Conservation (phyloP, 2,888 invertebrate species). For the Euproctis similis region DNA sequence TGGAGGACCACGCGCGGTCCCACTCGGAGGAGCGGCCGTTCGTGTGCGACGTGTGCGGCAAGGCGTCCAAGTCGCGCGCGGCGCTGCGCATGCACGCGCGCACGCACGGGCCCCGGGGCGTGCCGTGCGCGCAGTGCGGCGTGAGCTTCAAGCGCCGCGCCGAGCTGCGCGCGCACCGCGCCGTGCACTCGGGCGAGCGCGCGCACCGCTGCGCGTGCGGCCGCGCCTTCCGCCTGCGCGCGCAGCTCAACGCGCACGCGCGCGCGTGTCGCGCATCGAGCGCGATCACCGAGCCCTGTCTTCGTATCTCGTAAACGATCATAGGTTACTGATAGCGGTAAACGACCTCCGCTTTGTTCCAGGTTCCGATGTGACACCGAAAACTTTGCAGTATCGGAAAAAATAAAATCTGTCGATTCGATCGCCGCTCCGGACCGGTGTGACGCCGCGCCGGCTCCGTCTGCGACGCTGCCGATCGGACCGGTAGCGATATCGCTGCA, state of each 20-base stretch:
- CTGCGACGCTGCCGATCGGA: neutral
- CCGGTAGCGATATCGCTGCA: neutral
- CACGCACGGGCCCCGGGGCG: constrained; percentile 48
- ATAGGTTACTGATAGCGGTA: no score
- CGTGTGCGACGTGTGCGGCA: constrained; percentile 73
- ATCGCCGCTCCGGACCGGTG: neutral
- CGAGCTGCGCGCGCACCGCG: constrained; percentile 70
- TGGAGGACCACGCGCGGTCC: constrained; percentile 65
- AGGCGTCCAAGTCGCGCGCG: constrained; percentile 66
- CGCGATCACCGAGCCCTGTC: no score
- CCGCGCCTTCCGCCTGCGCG: constrained; percentile 60
- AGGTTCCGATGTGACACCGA: no score
- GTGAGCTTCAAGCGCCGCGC: constrained; percentile 70
- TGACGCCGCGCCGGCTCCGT: neutral
- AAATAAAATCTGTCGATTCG: neutral
- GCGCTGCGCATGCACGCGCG: constrained; percentile 67
- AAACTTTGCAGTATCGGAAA: no score
- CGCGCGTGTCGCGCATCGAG: constrained; percentile 26
- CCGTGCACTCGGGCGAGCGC: constrained; percentile 74
- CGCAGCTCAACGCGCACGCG: constrained; percentile 37
- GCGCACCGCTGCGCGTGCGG: constrained; percentile 72
- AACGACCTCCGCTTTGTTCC: constrained; percentile 31
- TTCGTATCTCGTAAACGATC: no score
- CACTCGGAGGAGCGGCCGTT: constrained; percentile 61
- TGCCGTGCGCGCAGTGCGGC: constrained; percentile 66